phyloP scores from a whole-genome alignment of 2,888 invertebrate genomes.

The Drosophila gaucha region DNA sequence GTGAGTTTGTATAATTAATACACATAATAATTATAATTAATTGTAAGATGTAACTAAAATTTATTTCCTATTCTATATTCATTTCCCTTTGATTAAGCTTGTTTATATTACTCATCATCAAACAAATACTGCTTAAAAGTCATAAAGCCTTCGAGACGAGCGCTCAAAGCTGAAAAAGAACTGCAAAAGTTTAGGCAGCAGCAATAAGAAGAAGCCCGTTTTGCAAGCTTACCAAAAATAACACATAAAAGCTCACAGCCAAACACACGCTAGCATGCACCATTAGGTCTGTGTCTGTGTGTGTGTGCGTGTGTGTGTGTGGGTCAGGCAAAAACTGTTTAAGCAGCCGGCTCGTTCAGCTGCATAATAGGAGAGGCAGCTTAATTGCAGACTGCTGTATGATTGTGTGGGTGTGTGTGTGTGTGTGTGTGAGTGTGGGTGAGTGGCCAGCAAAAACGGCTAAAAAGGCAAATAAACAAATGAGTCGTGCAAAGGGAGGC shows the following conservation, averaged over 20 bases:
- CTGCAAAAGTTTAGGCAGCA: conserved; percentile 6
- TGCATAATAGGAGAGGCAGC: conserved; percentile 52
- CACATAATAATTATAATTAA: too few relatives aligned
- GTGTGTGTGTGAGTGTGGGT: conserved; percentile 9
- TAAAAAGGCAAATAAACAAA: conserved; percentile 49
- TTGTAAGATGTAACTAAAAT: too few relatives aligned
- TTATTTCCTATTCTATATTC: neutral
- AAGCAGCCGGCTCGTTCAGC: conserved; percentile 44
- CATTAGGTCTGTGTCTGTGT: conserved; percentile 1
- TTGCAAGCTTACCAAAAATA: conserved; percentile 15
- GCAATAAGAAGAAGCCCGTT: neutral
- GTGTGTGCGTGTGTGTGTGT: neutral
- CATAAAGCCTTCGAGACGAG: neutral
- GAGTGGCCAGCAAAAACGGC: conserved; percentile 37
- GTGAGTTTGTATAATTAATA: too few relatives aligned
- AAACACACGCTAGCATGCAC: conserved; percentile 26
- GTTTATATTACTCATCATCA: neutral
- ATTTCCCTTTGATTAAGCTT: neutral
- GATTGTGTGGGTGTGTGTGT: conserved; percentile 20
- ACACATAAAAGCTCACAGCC: neutral
- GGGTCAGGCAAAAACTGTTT: conserved; percentile 27
- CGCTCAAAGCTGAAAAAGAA: conserved; percentile 7
- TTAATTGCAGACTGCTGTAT: conserved; percentile 66
- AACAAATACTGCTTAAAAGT: neutral
- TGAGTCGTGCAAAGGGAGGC: conserved; percentile 8